Conservation (phyloP, 2,888 invertebrate species). For the Podotricha telesiphe region DNA sequence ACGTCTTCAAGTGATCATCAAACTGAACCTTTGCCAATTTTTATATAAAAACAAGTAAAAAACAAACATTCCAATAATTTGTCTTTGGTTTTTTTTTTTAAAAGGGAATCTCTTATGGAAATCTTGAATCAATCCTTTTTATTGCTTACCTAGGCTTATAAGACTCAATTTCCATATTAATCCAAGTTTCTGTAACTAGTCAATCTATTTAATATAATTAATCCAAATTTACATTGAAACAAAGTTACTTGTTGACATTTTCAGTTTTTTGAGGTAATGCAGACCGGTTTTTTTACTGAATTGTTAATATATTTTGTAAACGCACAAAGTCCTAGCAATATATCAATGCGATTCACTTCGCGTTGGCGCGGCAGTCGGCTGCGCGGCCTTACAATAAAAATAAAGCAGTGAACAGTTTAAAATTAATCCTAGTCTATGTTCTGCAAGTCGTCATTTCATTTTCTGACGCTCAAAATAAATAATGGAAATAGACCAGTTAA, state of each 20-base stretch:
- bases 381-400: constrained; percentile 43
- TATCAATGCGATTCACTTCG: constrained; percentile 12
- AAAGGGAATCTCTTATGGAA: too few species aligned
- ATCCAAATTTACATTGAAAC: too few species aligned
- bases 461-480: constrained; percentile 35
- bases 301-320: not conserved
- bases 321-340: constrained; percentile 16
- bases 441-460: constrained; percentile 36
- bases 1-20: not conserved
- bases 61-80: not conserved
- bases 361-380: constrained; percentile 22
- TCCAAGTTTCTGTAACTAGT: too few species aligned
- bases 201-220: too few species aligned
- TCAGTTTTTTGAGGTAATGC: too few species aligned
- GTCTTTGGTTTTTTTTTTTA: not conserved
- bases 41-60: not conserved
- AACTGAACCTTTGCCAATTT: not conserved
- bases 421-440: constrained; percentile 36
- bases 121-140: too few species aligned
- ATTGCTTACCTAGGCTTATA: too few species aligned
- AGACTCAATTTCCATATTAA: too few species aligned
- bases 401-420: constrained; percentile 39
- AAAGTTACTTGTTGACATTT: too few species aligned
- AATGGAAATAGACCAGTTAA: constrained; percentile 27
- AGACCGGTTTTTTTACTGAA: too few species aligned